Base-by-base conservation (phyloP, 2,113 vertebrate genomes). In the Callipepla californica region DNA sequence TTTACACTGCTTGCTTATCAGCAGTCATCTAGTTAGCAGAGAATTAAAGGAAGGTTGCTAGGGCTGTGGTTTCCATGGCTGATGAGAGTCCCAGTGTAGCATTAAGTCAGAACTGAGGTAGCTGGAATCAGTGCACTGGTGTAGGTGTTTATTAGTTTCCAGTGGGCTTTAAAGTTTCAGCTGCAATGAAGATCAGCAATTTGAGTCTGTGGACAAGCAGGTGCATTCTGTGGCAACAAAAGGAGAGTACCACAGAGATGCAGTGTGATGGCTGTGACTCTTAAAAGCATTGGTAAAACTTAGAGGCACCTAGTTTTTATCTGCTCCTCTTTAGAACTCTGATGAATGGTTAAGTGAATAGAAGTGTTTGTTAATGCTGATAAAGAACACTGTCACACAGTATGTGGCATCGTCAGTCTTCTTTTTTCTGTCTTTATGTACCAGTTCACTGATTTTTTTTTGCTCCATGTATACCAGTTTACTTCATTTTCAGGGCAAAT, bases 41-140 rank as follows among this genome's bases (percentile, higher is more conserved):
- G 93, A 75, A 90, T 93, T 38, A 34, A 63, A 85, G 85, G 76
- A 28, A 94, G 65, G 75, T 87, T 95, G 70, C 78, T 92, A 80
- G 83, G 81, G 78, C 70, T 85, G 67, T 85, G 50, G 67, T 70
- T 94, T 83, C 94, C 65, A 77, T 74, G 94, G 87, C 72, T 82
- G 65, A 8, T 34, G 82, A 85, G 63, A 94, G 78, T 55, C 85
- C 45, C 58, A 19, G 51, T 1, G 9, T 34, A 77, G 18, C 30
- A 11, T 34, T 51, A 76, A 74, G 61, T 28, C 50, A 36, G 78
- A 50, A 6, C 50, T 48, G 57, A 85, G 53, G 67, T 12, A 48
- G 51, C 80, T 87, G 93, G 32, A 40, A 7, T 76, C 36, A 28
- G 59, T 48, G 13, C 50, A 2, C 19, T 62, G 55, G 3, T 30